Evolutionary conservation across 2,888 invertebrate species (phyloP).

Genomic region (Chalcosyrphus nemorum): DNA sequence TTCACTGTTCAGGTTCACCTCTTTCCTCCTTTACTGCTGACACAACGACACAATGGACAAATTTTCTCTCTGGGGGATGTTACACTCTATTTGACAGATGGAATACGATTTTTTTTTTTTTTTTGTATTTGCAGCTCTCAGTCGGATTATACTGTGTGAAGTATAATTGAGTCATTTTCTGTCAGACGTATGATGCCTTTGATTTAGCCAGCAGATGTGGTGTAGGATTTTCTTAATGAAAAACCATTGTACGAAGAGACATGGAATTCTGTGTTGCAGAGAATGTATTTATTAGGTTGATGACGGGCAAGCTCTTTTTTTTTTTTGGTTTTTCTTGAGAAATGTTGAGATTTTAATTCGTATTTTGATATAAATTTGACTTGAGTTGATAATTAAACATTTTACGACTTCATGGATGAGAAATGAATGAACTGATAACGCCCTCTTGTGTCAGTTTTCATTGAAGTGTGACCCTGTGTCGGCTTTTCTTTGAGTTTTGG

Average conservation of each 20-base stretch:
- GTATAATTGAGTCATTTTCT: conserved; percentile 33
- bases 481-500: background rate
- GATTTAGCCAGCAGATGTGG: conserved; percentile 19
- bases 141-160: conserved; percentile 17
- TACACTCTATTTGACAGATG: conserved; percentile 17
- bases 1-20: background rate
- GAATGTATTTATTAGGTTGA: conserved; percentile 27
- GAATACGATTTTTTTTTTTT: conserved; percentile 9
- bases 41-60: background rate
- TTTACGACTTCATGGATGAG: background rate
- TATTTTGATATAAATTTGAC: conserved; percentile 4
- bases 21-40: background rate
- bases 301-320: conserved; percentile 1
- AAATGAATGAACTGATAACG: background rate
- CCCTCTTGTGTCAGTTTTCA: background rate
- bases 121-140: no score
- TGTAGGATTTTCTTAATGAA: conserved; percentile 27
- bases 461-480: background rate
- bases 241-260: conserved; percentile 26
- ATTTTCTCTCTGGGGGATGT: background rate
- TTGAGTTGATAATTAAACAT: background rate
- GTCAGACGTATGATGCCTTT: conserved; percentile 15
- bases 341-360: background rate
- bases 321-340: no score
- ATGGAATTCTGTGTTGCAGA: background rate